Conservation (phyloP, 2,888 invertebrate genomes). For the Volucella bombylans region DNA sequence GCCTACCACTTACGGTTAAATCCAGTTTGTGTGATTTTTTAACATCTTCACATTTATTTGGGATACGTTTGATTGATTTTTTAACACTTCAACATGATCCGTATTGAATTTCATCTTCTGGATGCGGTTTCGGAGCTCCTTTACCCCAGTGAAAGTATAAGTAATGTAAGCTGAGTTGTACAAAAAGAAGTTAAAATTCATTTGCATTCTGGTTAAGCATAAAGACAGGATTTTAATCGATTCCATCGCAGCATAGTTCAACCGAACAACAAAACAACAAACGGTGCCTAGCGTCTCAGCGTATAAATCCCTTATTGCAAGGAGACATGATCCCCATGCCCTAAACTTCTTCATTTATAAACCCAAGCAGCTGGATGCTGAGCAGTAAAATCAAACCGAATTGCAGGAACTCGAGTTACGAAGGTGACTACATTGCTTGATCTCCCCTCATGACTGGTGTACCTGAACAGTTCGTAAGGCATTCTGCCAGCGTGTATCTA, state of each 20-base stretch:
- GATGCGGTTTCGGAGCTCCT: background rate
- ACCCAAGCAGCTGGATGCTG: slow-evolving; percentile 54
- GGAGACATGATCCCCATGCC: slow-evolving; percentile 63
- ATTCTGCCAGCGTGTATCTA: slow-evolving; percentile 67
- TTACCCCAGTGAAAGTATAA: slow-evolving; percentile 4
- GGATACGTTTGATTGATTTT: no score
- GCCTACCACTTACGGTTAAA: no score
- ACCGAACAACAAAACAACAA: slow-evolving; percentile 10
- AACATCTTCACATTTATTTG: no score
- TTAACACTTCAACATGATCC: no score
- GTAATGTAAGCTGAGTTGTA: background rate
- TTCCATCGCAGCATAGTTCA: slow-evolving; percentile 25
- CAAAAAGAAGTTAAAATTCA: background rate
- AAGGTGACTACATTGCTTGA: slow-evolving; percentile 69
- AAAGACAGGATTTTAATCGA: slow-evolving; percentile 35
- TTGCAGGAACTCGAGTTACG: slow-evolving; percentile 63
- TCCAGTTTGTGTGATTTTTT: no score
- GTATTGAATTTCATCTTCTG: background rate
- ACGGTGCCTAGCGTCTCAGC: slow-evolving; percentile 22
- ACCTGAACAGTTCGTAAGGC: slow-evolving; percentile 47
- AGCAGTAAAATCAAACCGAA: slow-evolving; percentile 38
- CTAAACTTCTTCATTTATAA: slow-evolving; percentile 72
- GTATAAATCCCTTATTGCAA: slow-evolving; percentile 58
- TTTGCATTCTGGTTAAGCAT: slow-evolving; percentile 23
- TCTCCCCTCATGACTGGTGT: slow-evolving; percentile 47